Evolutionary conservation across 2,888 invertebrate genomes (phyloP), one percentile per base, ranked within the genome.

Genomic region (Cyrtodaria siliqua): DNA sequence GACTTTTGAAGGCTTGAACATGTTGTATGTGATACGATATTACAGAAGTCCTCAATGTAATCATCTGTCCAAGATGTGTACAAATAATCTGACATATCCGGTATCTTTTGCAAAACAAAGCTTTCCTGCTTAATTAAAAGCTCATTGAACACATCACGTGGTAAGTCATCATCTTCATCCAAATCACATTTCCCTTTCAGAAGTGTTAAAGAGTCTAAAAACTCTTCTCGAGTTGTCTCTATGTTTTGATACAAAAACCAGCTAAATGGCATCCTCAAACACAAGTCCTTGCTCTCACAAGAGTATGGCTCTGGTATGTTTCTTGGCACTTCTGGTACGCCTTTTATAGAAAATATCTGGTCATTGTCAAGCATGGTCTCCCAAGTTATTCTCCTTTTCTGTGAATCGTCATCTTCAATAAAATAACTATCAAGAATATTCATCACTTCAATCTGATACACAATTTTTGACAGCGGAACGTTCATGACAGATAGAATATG

Each of bases 301-400:
- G 42, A 53, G 50, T 76, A 85, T 52, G 81, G 79, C 40, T 82
- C 84, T 9, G 82, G 85, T 16, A 81, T 83, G 20, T 59, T 52
- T 26, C 69, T 67, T 4, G 33, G 33, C 12, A 33, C 33, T 2
- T 72, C 56, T 14, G 60, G 76, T 1, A 78, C 40, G 16, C 70
- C 42, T 20, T 20, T 26, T 16, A 86, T 64, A 9, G 71, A 26
- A 47, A 80, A 69, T 9, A 74, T 44, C 1, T 44, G 20, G 2
- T 62, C 38, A 20, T 74, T 53, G 0, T 42, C 2, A 14, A 81
- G 20, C 23, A 75, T 24, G 1, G 38, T 38, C 47, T 56, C 50
- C 79, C 77, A 79, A 0, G 29, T 20, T 18, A 44, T 9, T 6
- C 38, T 55, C 55, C 82, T 64, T 9, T 66, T 49, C 3, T 14